These are phyloP conservation scores for Nesogale talazaci DNA, from an alignment of 2,113 vertebrate genomes.

Conservation along the genomic window DNA sequence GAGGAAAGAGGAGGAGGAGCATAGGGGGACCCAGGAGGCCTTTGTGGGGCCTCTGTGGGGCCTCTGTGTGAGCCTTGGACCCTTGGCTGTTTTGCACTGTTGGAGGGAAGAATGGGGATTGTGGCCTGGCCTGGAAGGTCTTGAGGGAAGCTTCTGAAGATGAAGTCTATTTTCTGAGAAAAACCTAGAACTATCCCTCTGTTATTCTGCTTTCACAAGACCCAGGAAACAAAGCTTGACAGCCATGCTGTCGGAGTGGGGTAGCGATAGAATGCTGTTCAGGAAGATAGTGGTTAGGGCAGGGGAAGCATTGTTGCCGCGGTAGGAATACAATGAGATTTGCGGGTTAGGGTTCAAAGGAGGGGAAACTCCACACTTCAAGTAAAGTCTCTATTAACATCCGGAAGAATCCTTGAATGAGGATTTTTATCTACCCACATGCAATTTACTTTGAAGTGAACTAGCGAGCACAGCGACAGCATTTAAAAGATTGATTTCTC, in stretches of 20 bases:
- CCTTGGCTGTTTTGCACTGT: not conserved
- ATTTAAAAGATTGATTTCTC: conserved; percentile 24
- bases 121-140: not conserved
- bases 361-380: not conserved
- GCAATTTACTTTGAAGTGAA: conserved; percentile 36
- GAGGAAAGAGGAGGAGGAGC: not conserved
- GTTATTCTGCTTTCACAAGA: not conserved
- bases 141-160: not conserved
- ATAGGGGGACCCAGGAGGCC: not conserved
- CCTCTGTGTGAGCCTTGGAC: not conserved
- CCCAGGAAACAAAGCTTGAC: not conserved
- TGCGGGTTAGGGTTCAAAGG: not conserved
- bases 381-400: not conserved
- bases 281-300: too few relatives aligned
- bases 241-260: too few relatives aligned
- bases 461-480: not conserved
- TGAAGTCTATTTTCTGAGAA: not conserved
- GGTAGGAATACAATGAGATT: not conserved
- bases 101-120: not conserved
- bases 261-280: too few relatives aligned
- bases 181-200: not conserved
- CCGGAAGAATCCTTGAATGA: conserved; percentile 8
- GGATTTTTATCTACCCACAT: not conserved
- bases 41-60: not conserved
- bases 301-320: not conserved